Evolutionary conservation across 2,113 vertebrate genomes (phyloP).

Genomic region (Ictidomys tridecemlineatus): DNA sequence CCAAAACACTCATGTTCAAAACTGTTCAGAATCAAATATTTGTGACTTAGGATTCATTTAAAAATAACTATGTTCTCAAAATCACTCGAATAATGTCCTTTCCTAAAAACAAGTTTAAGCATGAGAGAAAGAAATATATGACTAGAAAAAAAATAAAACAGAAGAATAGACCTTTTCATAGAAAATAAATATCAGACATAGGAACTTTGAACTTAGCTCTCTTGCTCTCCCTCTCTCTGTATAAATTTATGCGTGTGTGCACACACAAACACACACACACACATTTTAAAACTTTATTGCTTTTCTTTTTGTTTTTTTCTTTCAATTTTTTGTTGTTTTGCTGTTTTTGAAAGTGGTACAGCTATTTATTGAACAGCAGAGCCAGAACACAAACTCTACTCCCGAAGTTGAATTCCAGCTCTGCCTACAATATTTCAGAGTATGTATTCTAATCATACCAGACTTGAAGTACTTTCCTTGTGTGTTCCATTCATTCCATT

Average conservation of each 20-base stretch:
- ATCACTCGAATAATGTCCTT: background rate
- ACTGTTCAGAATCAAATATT: background rate
- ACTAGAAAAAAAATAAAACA: background rate
- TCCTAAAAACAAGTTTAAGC: background rate
- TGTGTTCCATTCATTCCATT: background rate
- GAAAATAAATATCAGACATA: slow-evolving; percentile 33
- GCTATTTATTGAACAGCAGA: background rate
- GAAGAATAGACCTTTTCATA: background rate
- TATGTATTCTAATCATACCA: background rate
- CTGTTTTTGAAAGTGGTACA: background rate
- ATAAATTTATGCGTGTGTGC: too few species aligned
- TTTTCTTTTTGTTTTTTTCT: too few species aligned
- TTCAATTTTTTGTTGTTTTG: background rate
- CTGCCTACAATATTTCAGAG: background rate
- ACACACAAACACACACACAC: background rate
- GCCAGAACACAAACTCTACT: background rate
- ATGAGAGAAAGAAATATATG: background rate
- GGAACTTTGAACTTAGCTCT: background rate
- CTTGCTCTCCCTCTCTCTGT: too few species aligned
- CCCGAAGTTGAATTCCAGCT: background rate
- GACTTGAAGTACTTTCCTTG: background rate
- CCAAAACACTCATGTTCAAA: background rate
- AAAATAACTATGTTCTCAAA: background rate
- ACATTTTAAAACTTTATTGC: background rate
- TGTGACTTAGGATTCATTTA: background rate